Evolutionary conservation across 2,797 vertebrate species (phyloP).

Genomic region (Stomatorhinus walkeri): DNA sequence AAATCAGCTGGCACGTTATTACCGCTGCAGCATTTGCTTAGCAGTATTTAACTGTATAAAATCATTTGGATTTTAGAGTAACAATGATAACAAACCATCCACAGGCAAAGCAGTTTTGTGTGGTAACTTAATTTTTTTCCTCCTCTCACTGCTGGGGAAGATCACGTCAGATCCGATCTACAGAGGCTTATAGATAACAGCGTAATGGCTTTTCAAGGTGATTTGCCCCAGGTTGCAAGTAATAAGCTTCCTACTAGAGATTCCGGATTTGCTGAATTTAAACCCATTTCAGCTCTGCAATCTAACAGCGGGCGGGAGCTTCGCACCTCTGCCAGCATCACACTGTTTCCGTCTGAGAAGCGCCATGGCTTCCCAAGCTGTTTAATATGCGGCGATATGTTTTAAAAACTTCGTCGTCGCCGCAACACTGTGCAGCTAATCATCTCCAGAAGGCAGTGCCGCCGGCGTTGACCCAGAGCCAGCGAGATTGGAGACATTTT

Average conservation of each 20-base stretch:
- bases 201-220: conserved; percentile 7
- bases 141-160: not conserved
- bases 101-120: not conserved
- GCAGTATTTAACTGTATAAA: not conserved
- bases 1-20: not conserved
- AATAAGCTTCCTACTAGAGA: conserved; percentile 3
- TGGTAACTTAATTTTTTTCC: not conserved
- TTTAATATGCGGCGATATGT: not conserved
- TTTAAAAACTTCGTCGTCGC: not conserved
- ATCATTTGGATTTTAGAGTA: conserved; percentile 10
- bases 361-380: not conserved
- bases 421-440: not conserved
- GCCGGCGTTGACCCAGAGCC: not conserved
- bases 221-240: conserved; percentile 3
- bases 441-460: not conserved
- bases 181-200: conserved; percentile 1
- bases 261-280: not conserved
- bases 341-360: not conserved
- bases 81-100: not conserved
- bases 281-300: conserved; percentile 13
- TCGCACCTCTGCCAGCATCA: not conserved
- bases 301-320: not conserved
- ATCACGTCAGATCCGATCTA: not conserved
- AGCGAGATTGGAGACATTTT: not conserved
- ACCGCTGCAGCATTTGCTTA: not conserved